Evolutionary conservation across 1,140 invertebrate species (phyloP).

Genomic region (Luehdorfia chinensis): DNA sequence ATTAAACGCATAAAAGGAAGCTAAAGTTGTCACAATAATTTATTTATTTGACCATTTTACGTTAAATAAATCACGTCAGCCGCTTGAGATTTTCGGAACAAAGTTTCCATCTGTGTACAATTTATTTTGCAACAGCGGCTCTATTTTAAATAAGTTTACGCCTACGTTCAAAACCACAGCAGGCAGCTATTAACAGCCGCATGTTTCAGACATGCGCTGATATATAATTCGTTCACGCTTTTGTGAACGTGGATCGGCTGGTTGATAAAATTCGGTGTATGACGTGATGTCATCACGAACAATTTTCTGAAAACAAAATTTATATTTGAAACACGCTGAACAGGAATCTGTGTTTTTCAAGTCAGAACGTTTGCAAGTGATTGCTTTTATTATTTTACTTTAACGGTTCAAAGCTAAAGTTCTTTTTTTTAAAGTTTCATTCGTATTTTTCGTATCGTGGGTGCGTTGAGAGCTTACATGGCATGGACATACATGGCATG

Average conservation of each 20-base stretch:
- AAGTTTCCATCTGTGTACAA: slow-evolving; percentile 14
- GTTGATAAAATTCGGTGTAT: slow-evolving; percentile 6
- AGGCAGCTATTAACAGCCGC: slow-evolving; percentile 17
- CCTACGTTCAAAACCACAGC: slow-evolving; percentile 14
- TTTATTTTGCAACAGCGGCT: slow-evolving; percentile 11
- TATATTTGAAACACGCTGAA: slow-evolving; percentile 2
- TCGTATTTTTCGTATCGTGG: too few relatives aligned
- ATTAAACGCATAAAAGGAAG: too few relatives aligned
- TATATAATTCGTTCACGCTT: slow-evolving; percentile 21
- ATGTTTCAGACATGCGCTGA: slow-evolving; percentile 21
- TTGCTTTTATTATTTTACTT: too few relatives aligned
- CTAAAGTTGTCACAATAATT: too few relatives aligned
- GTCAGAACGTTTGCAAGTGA: too few relatives aligned
- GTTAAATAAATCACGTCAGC: slow-evolving; percentile 4
- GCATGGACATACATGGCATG: too few relatives aligned
- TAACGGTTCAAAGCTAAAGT: too few relatives aligned
- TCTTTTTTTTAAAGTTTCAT: too few relatives aligned
- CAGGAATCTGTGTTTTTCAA: too few relatives aligned
- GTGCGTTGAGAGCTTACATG: too few relatives aligned
- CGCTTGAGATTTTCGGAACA: slow-evolving; percentile 14
- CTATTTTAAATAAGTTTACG: slow-evolving; percentile 18
- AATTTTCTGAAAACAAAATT: not conserved
- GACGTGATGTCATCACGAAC: slow-evolving; percentile 2
- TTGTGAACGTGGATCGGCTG: slow-evolving; percentile 1
- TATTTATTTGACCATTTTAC: too few relatives aligned